Conservation (phyloP, 2,113 vertebrate genomes). For the Crotophaga sulcirostris region DNA sequence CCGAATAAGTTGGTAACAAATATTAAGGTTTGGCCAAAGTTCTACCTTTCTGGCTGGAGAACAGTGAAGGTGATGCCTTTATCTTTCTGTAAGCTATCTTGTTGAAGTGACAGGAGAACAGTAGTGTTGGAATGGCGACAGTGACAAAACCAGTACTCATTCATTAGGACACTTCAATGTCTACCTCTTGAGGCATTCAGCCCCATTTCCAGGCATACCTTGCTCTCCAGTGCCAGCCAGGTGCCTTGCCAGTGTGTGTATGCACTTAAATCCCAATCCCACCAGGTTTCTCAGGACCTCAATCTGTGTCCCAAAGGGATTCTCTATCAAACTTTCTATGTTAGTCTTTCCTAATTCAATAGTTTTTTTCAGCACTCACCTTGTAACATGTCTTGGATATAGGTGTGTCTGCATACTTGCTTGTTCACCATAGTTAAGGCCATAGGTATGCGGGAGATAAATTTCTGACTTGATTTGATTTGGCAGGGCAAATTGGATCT, state of each 20-base stretch:
- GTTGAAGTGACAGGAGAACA: neutral
- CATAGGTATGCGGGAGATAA: neutral
- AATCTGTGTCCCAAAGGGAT: neutral
- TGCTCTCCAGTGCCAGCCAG: neutral
- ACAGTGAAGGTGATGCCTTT: neutral
- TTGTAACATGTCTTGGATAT: neutral
- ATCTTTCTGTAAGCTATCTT: neutral
- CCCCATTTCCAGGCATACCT: neutral
- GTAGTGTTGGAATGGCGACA: rapidly evolving
- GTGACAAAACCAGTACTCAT: neutral
- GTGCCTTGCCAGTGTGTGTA: neutral
- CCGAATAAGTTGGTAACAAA: neutral
- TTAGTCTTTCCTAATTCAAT: neutral
- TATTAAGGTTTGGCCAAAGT: neutral
- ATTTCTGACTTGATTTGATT: neutral
- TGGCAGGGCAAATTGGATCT: neutral
- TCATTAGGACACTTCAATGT: neutral
- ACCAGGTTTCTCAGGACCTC: neutral
- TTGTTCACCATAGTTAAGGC: neutral
- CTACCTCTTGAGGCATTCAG: neutral
- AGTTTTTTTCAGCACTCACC: neutral
- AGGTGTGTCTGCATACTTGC: neutral
- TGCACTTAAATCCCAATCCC: neutral
- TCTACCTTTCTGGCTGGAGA: neutral
- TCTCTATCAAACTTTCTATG: neutral